Evolutionary conservation across 2,797 vertebrate genomes (phyloP), one percentile per base, ranked within the genome.

Genomic region (Buceros bicornis): DNA sequence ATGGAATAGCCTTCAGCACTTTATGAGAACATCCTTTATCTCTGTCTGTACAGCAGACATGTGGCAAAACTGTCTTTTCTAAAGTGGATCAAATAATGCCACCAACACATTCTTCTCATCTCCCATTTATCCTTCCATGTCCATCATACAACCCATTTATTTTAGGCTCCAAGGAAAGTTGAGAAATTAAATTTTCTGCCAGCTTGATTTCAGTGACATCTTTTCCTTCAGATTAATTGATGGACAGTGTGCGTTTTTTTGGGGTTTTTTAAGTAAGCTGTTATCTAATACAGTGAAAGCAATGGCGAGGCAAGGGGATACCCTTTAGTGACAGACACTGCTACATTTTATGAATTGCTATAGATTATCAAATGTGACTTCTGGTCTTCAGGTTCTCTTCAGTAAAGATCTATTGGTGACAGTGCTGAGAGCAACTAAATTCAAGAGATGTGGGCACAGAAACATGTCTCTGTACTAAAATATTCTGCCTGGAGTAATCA

Each of bases 151-250:
- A 71, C 8, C 14, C 85, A 64, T 82, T 89, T 73, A 79, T 73
- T 93, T 84, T 69, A 69, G 29, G 57, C 47, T 91, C 40, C 28
- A 47, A 94, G 56, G 45, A 79, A 91, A 90, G 50, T 3, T 10
- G 35, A 87, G 76, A 92, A 96, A 95, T 85, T 56, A 83, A 42
- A 35, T 91, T 94, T 90, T 89, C 79, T 87, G 61, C 74, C 74
- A 92, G 25, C 57, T 65, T 74, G 17, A 83, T 90, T 96, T 91
- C 87, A 88, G 9, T 79, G 58, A 35, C 33, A 65, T 31, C 31
- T 80, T 84, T 79, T 90, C 25, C 66, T 94, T 90, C 66, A 73
- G 60, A 67, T 72, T 84, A 87, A 79, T 80, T 79, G 57, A 40
- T 61, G 61, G 6, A 13, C 33, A 86, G 53, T 10, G 20, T 64